phyloP scores from a whole-genome alignment of 2,113 vertebrate species.

The Myocastor coypus region DNA sequence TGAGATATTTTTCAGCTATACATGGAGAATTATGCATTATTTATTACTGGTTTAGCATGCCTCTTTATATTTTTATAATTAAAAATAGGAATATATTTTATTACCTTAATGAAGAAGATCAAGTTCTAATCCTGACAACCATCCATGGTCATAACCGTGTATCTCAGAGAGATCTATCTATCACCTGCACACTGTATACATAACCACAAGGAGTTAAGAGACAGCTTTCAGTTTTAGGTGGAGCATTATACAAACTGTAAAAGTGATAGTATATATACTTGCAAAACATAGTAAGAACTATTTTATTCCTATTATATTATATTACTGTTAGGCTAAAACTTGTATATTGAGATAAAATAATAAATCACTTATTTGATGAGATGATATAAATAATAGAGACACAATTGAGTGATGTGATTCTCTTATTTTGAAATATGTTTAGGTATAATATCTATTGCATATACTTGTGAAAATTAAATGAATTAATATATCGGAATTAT shows the following conservation, averaged over 20 bases:
- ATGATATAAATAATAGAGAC: neutral
- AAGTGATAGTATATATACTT: neutral
- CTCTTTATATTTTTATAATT: neutral
- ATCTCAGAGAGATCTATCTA: too few species aligned
- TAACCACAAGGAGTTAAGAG: neutral
- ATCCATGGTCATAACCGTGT: too few species aligned
- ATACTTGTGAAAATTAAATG: neutral
- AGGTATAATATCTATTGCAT: neutral
- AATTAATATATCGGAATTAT: neutral
- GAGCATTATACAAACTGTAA: neutral
- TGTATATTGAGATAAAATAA: neutral
- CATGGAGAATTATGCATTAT: neutral
- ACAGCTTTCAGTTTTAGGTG: neutral
- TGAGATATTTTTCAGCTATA: neutral
- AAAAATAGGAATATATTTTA: neutral
- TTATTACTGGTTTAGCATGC: neutral
- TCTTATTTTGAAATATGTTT: neutral
- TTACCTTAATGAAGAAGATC: neutral
- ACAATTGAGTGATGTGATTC: neutral
- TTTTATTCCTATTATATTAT: neutral
- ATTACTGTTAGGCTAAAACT: neutral
- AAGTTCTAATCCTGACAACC: neutral
- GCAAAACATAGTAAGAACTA: neutral
- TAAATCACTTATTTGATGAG: neutral
- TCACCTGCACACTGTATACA: neutral